These are phyloP conservation scores for Nematostella vectensis DNA, from an alignment of 92 coral and sea anemone species.

Conservation along the genomic window DNA sequence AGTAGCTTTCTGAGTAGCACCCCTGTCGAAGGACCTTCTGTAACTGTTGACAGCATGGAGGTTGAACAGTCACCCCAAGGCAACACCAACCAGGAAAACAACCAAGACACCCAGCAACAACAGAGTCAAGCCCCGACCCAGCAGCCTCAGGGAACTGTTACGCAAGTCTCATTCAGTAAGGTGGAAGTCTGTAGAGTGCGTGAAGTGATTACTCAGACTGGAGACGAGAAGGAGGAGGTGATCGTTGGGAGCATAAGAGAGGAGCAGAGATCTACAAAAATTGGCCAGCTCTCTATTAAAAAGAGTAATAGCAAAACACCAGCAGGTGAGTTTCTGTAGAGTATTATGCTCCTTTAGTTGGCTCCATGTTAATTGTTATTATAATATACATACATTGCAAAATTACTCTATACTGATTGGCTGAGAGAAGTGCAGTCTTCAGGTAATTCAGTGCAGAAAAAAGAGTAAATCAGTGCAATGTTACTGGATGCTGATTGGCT, in stretches of 20 bases:
- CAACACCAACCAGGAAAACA: not conserved
- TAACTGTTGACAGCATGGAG: constrained; percentile 36
- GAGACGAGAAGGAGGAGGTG: constrained; percentile 40
- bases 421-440: too few species aligned
- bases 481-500: too few species aligned
- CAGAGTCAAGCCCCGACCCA: not conserved
- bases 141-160: not conserved
- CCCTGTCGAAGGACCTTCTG: constrained; percentile 29
- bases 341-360: too few species aligned
- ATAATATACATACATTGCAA: too few species aligned
- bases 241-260: constrained; percentile 6
- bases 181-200: too few species aligned
- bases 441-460: too few species aligned
- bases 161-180: constrained; percentile 4
- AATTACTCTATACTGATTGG: too few species aligned
- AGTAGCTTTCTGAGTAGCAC: constrained; percentile 14
- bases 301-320: too few species aligned
- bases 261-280: not conserved
- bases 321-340: too few species aligned
- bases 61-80: not conserved
- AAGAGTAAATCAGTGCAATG: too few species aligned
- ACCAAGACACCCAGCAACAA: not conserved
- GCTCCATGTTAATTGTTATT: too few species aligned
- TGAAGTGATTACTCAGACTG: constrained; percentile 72
- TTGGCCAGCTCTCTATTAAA: constrained; percentile 2